These are phyloP conservation scores for Palythoa grandiflora DNA, from an alignment of 92 coral and sea anemone genomes.

Conservation along the genomic window DNA sequence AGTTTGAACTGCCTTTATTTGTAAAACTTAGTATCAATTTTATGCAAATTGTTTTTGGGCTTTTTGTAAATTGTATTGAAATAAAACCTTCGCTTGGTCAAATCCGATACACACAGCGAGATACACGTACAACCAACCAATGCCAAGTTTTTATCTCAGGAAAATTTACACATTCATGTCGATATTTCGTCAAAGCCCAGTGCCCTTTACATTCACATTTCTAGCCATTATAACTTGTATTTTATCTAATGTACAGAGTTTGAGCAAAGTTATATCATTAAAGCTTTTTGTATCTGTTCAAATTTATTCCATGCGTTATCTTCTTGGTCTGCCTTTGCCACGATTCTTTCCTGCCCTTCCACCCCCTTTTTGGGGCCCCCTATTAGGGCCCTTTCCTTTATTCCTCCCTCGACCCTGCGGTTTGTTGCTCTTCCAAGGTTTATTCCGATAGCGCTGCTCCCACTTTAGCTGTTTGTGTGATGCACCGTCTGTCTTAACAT, in stretches of 20 bases:
- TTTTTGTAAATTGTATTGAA: too few relatives aligned
- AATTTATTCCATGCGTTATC: background rate
- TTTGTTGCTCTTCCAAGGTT: conserved; percentile 22
- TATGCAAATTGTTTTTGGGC: too few relatives aligned
- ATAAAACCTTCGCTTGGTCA: too few relatives aligned
- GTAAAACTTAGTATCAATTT: too few relatives aligned
- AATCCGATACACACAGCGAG: too few relatives aligned
- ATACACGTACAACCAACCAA: too few relatives aligned
- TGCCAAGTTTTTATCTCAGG: too few relatives aligned
- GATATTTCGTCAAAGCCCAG: too few relatives aligned
- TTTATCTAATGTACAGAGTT: background rate
- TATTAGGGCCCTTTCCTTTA: conserved; percentile 40
- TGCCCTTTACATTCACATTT: too few relatives aligned
- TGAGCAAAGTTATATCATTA: background rate
- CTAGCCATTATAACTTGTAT: background rate
- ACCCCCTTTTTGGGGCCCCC: conserved; percentile 27
- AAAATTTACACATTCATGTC: too few relatives aligned
- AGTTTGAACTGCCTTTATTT: too few relatives aligned
- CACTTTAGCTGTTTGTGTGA: conserved; percentile 90
- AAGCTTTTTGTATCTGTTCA: background rate
- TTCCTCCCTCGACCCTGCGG: conserved; percentile 2
- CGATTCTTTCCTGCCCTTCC: background rate
- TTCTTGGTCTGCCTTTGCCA: conserved; percentile 14
- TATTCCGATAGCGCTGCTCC: conserved; percentile 74
- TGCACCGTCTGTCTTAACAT: conserved; percentile 78